Base-by-base conservation (phyloP, 1,140 invertebrate genomes). In the Drosophila auraria region DNA sequence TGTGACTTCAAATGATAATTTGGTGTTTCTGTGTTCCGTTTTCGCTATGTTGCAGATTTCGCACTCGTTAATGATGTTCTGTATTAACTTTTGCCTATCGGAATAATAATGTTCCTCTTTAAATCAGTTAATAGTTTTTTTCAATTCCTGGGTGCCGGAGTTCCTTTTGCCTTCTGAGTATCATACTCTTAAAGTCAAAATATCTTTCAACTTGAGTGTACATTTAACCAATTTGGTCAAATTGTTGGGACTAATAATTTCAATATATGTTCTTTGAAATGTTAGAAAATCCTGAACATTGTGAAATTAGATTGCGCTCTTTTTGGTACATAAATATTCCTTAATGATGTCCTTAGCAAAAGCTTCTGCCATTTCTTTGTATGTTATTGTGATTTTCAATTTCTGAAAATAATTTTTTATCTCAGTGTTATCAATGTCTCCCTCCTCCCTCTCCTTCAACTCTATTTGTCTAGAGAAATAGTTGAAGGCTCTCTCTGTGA, bases 241-340 rank as follows among this genome's bases (percentile, higher is more conserved):
- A 5, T 30, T 12, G 9, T 33, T 44, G 42, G 57, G 15, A 45
- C 14, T 59, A 5, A 47, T 49, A 8, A 60, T 60, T 49, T 61
- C 45, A 7, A 49, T 2, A 49, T 36, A 36, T 1, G 30, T 30
- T 17, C 20, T 12, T 49, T 61, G 58, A 7, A 49, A 42, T 23
- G 17, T 25, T 23, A 11, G 17, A 12, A 44, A 61, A 47, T 61
- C 30, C 3, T 8, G 3, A 8, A 49, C 30, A 8, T 61, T 49
- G 11, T 61, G 44, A 7, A 61, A 14, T 8, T 61, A 30, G 30
- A 30, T 30, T 7, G 30, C 30, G 30, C 30, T 36, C 8, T 59
- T 47, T 9, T 59, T 45, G 14, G 38, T 25, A 17, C 42, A 59
- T 30, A 47, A 30, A 11, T 47, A 47, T 47, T 44, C 49, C 11